Conservation (phyloP, 2,113 vertebrate species). For the Toxotes jaculatrix region DNA sequence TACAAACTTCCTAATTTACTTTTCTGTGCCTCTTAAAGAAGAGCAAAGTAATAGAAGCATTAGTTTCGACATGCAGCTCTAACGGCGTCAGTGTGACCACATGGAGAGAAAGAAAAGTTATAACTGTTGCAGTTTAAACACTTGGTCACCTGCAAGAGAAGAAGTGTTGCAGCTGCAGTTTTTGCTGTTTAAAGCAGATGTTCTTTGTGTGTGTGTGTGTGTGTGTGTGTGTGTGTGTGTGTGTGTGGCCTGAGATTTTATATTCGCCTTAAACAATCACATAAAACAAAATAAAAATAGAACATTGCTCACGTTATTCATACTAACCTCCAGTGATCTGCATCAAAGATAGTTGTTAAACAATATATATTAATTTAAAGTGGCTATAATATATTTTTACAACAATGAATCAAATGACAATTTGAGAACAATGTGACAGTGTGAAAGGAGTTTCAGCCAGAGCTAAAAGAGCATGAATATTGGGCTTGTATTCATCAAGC, state of each 20-base stretch:
- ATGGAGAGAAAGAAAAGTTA: neutral
- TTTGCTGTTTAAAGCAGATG: constrained; percentile 19
- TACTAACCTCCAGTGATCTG: neutral
- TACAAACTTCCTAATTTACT: neutral
- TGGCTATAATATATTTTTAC: neutral
- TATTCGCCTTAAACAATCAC: neutral
- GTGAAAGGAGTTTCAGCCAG: neutral
- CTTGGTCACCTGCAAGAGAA: constrained; percentile 1
- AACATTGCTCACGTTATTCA: neutral
- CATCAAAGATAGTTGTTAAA: neutral
- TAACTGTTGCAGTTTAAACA: neutral
- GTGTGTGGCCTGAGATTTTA: constrained; percentile 14
- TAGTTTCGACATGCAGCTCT: neutral
- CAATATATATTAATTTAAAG: neutral
- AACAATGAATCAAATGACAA: neutral
- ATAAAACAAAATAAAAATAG: constrained; percentile 15
- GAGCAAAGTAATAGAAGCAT: neutral
- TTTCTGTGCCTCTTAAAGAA: neutral
- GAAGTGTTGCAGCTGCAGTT: neutral
- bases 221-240: neutral
- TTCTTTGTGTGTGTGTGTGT: neutral
- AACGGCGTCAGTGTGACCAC: constrained; percentile 4
- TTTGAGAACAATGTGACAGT: neutral
- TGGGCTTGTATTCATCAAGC: neutral
- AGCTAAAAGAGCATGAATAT: neutral